phyloP scores from a whole-genome alignment of 2,888 invertebrate species.

The Apotomis capreana region DNA sequence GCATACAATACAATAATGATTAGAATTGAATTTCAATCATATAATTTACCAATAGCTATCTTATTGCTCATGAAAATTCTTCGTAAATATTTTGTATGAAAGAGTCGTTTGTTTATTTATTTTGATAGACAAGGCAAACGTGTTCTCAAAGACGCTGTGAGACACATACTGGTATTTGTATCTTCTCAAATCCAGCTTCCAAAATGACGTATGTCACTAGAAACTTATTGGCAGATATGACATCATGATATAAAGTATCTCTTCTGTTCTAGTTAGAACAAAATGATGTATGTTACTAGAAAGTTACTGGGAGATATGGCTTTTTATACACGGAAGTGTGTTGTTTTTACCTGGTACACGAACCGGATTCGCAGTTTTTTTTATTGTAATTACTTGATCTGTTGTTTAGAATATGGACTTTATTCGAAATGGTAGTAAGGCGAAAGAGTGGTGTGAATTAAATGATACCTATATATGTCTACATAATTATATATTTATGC shows the following conservation, averaged over 20 bases:
- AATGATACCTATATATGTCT: too few relatives aligned
- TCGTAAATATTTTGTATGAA: too few relatives aligned
- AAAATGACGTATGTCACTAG: too few relatives aligned
- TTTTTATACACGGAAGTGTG: not conserved
- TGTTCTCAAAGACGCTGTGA: not conserved
- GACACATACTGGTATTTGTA: constrained; percentile 1
- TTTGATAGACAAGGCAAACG: constrained; percentile 4
- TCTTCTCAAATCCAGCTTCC: not conserved
- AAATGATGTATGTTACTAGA: constrained; percentile 5
- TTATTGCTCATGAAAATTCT: too few relatives aligned
- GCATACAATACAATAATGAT: not conserved
- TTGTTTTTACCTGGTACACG: constrained; percentile 1
- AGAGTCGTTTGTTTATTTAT: not conserved
- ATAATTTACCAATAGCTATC: not conserved
- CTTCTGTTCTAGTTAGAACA: not conserved
- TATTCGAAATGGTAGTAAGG: too few relatives aligned
- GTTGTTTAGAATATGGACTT: too few relatives aligned
- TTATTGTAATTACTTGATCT: not conserved
- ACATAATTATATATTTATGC: too few relatives aligned
- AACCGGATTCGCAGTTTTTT: constrained; percentile 23
- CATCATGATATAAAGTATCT: not conserved
- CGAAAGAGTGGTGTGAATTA: too few relatives aligned
- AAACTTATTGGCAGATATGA: too few relatives aligned
- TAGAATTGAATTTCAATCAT: not conserved
- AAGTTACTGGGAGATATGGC: not conserved